These are phyloP conservation scores for Hirundichthys speculiger DNA, from an alignment of 2,113 vertebrate species.

Conservation along the genomic window DNA sequence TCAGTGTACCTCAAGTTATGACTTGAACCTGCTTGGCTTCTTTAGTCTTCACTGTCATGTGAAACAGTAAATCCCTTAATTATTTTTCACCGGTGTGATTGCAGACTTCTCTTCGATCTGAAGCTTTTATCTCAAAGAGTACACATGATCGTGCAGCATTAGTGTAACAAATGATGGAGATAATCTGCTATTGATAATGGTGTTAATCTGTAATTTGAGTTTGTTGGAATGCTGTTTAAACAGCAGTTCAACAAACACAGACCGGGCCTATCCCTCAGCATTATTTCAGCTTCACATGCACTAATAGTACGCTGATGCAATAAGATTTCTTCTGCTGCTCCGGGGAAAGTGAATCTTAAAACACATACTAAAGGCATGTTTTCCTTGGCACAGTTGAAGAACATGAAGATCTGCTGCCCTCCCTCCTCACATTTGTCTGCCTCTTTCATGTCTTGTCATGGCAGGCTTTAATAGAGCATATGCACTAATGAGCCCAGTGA, in stretches of 20 bases:
- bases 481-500: constrained; percentile 26
- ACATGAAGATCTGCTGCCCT: constrained; percentile 16
- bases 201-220: too few species aligned
- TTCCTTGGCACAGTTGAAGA: constrained; percentile 27
- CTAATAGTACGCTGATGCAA: neutral
- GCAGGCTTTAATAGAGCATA: constrained; percentile 23
- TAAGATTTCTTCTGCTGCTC: constrained; percentile 28
- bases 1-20: neutral
- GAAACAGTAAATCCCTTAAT: neutral
- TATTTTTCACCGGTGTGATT: neutral
- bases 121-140: neutral
- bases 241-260: neutral
- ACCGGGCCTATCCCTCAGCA: neutral
- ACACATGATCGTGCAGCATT: too few species aligned
- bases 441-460: constrained; percentile 50
- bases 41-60: neutral
- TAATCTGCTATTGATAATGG: too few species aligned
- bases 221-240: too few species aligned
- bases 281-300: constrained; percentile 10
- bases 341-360: constrained; percentile 12
- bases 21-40: neutral
- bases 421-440: constrained; percentile 1
- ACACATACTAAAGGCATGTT: constrained; percentile 42
- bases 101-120: neutral
- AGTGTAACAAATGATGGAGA: too few species aligned